phyloP scores from a whole-genome alignment of 2,888 invertebrate species.

The Gymnosoma rotundatum region DNA sequence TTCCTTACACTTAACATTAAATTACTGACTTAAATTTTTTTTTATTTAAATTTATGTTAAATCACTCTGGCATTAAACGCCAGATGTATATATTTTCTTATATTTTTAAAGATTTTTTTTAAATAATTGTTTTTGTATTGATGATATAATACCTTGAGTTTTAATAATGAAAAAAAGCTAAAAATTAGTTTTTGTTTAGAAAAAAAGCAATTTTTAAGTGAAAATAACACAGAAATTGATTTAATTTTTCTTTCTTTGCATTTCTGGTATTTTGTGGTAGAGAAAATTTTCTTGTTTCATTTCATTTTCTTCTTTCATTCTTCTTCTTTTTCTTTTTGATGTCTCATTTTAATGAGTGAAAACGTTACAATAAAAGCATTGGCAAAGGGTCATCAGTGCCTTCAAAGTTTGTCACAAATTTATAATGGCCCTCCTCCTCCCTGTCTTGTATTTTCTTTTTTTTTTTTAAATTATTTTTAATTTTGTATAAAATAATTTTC shows the following conservation, averaged over 20 bases:
- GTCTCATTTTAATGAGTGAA: constrained; percentile 65
- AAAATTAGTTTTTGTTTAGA: constrained; percentile 7
- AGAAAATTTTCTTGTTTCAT: constrained; percentile 61
- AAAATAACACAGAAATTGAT: constrained; percentile 36
- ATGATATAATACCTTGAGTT: constrained; percentile 57
- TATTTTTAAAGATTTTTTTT: not conserved
- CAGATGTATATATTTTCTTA: not conserved
- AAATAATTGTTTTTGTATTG: not conserved
- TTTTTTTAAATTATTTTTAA: not conserved
- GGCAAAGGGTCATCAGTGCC: constrained; percentile 39
- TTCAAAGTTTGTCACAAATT: constrained; percentile 4
- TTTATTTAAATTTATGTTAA: not conserved
- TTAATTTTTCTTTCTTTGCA: constrained; percentile 42
- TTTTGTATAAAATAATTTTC: constrained; percentile 4
- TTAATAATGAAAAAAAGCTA: constrained; percentile 1
- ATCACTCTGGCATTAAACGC: no score
- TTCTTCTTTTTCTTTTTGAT: constrained; percentile 44
- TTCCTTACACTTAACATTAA: not conserved
- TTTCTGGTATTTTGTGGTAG: constrained; percentile 65
- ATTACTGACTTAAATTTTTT: not conserved
- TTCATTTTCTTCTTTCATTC: constrained; percentile 35
- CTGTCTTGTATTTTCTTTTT: not conserved
- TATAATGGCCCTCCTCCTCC: not conserved
- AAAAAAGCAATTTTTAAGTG: constrained; percentile 18
- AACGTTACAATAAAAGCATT: constrained; percentile 50